phyloP scores from a whole-genome alignment of 2,888 invertebrate genomes.

The Quadroppia sp. region DNA sequence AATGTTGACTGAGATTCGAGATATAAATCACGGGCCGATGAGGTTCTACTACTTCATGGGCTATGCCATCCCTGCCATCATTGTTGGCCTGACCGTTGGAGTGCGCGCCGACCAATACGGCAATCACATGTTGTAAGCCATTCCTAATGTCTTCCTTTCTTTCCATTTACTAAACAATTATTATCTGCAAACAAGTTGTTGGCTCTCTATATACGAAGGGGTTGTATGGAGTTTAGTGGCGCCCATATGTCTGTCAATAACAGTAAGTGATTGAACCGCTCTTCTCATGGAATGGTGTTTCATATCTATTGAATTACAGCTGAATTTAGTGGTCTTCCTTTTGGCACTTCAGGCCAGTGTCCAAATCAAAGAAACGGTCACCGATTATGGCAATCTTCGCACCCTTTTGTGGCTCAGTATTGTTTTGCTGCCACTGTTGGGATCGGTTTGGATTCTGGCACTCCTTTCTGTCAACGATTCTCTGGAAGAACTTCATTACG shows the following conservation, averaged over 20 bases:
- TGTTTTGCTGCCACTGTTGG: conserved; percentile 75
- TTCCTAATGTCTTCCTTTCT: conserved; percentile 26
- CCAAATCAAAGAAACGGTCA: conserved; percentile 79
- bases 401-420: conserved; percentile 82
- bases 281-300: background rate
- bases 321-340: conserved; percentile 71
- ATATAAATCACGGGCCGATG: conserved; percentile 93
- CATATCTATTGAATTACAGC: conserved; percentile 47
- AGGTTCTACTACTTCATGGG: conserved; percentile 84
- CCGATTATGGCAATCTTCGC: conserved; percentile 76
- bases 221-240: conserved; percentile 94
- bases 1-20: conserved; percentile 89
- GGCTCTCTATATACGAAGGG: conserved; percentile 87
- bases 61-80: conserved; percentile 80
- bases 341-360: conserved; percentile 85
- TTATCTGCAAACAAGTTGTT: conserved; percentile 65
- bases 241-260: conserved; percentile 56
- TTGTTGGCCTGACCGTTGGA: conserved; percentile 83
- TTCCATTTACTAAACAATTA: conserved; percentile 23
- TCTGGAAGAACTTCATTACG: conserved; percentile 67
- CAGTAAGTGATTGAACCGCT: no score
- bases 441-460: conserved; percentile 79
- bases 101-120: conserved; percentile 92
- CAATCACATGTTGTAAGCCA: conserved; percentile 81
- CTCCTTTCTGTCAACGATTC: conserved; percentile 71